These are phyloP conservation scores for Carduelis carduelis DNA, from an alignment of 2,797 vertebrate genomes.

Conservation along the genomic window DNA sequence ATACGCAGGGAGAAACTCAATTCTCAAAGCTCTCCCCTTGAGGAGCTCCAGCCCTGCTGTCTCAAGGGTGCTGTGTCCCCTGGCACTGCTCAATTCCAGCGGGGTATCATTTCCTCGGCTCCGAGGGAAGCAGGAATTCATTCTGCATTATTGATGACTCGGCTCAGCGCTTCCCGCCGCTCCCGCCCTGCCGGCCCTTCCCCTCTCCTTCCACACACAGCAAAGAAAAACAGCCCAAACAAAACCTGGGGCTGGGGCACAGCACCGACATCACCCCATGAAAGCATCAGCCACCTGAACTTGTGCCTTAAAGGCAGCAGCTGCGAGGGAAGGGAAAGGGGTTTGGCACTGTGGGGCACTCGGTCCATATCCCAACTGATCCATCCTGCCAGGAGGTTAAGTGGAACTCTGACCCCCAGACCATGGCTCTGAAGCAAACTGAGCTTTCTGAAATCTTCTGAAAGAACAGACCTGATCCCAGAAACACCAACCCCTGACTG, in stretches of 20 bases:
- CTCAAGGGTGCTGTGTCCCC: constrained; percentile 58
- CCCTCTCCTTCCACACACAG: background rate
- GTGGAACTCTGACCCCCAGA: background rate
- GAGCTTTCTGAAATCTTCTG: background rate
- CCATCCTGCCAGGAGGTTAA: background rate
- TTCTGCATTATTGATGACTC: constrained; percentile 52
- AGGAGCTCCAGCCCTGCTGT: background rate
- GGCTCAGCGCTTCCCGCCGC: background rate
- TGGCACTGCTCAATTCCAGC: background rate
- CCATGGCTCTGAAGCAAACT: background rate
- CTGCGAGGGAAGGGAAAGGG: fast-evolving
- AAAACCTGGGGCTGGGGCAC: fast-evolving
- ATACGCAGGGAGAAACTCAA: constrained; percentile 28
- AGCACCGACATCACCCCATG: fast-evolving
- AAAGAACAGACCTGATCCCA: background rate
- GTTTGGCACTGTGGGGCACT: fast-evolving
- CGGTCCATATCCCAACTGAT: fast-evolving
- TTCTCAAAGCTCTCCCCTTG: constrained; percentile 37
- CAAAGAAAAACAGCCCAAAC: background rate
- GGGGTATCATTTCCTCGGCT: constrained; percentile 33
- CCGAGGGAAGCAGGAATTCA: constrained; percentile 33
- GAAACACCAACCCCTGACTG: background rate
- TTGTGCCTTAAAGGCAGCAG: fast-evolving
- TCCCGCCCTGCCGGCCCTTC: fast-evolving
- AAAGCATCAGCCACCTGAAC: fast-evolving